A percentile compares a stretch with the other conserved stretches of the same genome.
Evolutionary conservation across 2,113 vertebrate genomes (phyloP).

Genomic region (Aegypius monachus): DNA sequence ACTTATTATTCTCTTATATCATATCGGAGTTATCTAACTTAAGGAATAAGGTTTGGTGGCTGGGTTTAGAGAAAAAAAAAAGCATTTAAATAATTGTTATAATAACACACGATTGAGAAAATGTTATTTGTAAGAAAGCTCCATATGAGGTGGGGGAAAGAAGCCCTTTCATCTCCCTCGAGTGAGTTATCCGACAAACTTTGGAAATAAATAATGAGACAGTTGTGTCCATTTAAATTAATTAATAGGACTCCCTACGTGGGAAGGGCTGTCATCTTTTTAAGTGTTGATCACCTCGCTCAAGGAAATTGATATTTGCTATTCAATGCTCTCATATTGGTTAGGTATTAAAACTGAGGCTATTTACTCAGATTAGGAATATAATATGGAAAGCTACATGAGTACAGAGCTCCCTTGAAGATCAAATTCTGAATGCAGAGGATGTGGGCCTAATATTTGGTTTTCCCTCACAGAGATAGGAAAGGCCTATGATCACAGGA

Average conservation of each 20-base stretch:
- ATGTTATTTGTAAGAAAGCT: background rate
- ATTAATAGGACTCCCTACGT: background rate
- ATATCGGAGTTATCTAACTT: background rate
- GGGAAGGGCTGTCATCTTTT: background rate
- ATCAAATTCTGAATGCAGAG: background rate
- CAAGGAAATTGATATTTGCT: background rate
- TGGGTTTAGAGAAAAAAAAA: background rate
- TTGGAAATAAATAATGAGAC: background rate
- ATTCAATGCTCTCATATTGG: background rate
- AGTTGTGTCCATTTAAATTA: background rate
- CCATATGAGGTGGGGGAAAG: background rate
- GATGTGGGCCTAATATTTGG: background rate
- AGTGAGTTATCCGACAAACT: background rate
- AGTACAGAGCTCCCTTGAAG: background rate
- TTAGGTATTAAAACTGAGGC: background rate
- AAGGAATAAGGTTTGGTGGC: background rate
- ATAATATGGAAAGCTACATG: background rate
- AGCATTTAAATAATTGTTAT: background rate
- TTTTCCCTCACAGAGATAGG: background rate
- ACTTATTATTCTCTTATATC: background rate
- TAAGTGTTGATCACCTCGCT: background rate
- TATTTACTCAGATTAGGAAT: background rate
- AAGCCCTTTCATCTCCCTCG: background rate
- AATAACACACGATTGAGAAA: background rate
- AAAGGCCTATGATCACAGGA: background rate